A percentile compares a stretch with the other conserved stretches of the same genome.
phyloP scores from a whole-genome alignment of 2,888 invertebrate species.

The Hyppa rectilinea region DNA sequence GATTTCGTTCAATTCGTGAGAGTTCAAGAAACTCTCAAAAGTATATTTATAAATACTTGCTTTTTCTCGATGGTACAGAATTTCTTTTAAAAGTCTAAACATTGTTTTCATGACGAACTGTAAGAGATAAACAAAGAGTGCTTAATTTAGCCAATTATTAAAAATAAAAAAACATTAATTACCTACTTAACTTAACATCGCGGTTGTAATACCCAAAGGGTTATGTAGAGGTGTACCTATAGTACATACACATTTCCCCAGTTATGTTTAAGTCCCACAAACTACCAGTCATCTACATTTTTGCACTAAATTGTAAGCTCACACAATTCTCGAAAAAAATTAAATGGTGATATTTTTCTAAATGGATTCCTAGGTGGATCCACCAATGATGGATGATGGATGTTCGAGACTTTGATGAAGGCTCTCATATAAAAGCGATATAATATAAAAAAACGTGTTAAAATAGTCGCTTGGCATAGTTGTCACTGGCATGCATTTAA shows the following conservation, averaged over 20 bases:
- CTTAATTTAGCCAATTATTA: background rate
- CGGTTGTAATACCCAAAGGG: no score
- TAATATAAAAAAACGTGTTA: background rate
- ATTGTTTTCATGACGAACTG: constrained; percentile 12
- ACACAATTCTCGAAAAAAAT: no score
- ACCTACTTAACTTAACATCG: no score
- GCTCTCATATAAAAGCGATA: no score
- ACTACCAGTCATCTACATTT: no score
- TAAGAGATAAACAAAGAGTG: background rate
- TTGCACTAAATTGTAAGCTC: no score
- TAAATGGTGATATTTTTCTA: background rate
- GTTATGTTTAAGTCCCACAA: no score
- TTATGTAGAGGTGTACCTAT: no score
- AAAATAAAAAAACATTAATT: no score
- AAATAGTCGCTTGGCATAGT: background rate
- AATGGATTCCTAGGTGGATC: background rate
- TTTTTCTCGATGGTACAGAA: constrained; percentile 11
- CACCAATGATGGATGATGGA: background rate
- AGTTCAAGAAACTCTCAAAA: constrained; percentile 50
- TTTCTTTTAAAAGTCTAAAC: constrained; percentile 19
- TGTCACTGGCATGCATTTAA: no score
- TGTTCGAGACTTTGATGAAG: background rate
- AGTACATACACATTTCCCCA: no score
- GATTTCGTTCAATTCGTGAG: constrained; percentile 14
- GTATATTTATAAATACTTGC: constrained; percentile 35